phyloP scores from a whole-genome alignment of 1,140 invertebrate species.

The Helicoverpa zea region DNA sequence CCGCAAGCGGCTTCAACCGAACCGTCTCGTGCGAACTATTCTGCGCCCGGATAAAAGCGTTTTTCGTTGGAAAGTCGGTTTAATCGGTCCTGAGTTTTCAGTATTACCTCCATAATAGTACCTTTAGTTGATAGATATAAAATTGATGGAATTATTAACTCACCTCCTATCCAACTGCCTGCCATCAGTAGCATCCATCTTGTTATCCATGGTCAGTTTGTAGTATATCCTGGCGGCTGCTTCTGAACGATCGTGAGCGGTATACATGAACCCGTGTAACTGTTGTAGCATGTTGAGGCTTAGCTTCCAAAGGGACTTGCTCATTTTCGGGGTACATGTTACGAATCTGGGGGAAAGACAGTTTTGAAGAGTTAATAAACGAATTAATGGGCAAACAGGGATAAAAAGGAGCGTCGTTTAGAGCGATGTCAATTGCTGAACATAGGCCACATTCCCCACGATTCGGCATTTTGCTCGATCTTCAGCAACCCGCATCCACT shows the following conservation, averaged over 20 bases:
- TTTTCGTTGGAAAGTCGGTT: too few species aligned
- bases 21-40: too few species aligned
- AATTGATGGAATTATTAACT: neutral
- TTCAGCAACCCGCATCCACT: too few species aligned
- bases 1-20: too few species aligned
- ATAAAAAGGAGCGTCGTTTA: too few species aligned
- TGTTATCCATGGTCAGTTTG: conserved; percentile 73
- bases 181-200: conserved; percentile 63
- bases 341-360: conserved; percentile 71
- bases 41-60: too few species aligned
- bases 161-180: conserved; percentile 72
- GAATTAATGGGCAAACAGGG: too few species aligned
- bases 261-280: conserved; percentile 80
- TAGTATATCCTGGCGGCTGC: conserved; percentile 73
- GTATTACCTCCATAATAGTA: too few species aligned
- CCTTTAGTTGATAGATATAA: neutral
- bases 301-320: conserved; percentile 78
- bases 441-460: too few species aligned
- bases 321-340: conserved; percentile 84
- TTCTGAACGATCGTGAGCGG: conserved; percentile 72
- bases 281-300: conserved; percentile 77
- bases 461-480: too few species aligned
- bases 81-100: too few species aligned
- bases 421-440: too few species aligned
- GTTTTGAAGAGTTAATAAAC: neutral